A percentile compares a stretch with the other conserved stretches of the same genome.
phyloP scores from a whole-genome alignment of 2,797 vertebrate genomes.

The Ctenosaura bakeri region DNA sequence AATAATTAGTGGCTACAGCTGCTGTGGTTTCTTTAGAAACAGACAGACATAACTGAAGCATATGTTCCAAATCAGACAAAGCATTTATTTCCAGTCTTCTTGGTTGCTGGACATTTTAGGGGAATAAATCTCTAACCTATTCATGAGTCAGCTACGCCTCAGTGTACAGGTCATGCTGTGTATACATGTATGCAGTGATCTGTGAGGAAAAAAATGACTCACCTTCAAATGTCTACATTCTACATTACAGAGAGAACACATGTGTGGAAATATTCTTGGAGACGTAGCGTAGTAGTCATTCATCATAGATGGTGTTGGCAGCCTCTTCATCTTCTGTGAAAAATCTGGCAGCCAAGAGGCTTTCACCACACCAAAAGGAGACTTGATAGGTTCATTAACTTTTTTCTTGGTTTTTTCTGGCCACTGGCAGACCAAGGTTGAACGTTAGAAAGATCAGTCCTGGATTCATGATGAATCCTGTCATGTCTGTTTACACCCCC shows the following conservation, averaged over 20 bases:
- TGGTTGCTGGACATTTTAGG: not conserved
- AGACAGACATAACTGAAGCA: not conserved
- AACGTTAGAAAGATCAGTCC: slow-evolving; percentile 46
- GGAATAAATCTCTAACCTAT: not conserved
- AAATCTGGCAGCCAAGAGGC: slow-evolving; percentile 80
- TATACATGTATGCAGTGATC: slow-evolving; percentile 60
- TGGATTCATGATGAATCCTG: slow-evolving; percentile 62
- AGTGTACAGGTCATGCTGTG: slow-evolving; percentile 42
- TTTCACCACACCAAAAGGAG: slow-evolving; percentile 82
- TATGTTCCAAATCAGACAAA: not conserved
- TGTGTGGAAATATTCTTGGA: slow-evolving; percentile 94
- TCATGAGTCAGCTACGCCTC: not conserved
- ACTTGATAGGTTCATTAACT: slow-evolving; percentile 69
- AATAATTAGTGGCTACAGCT: not conserved
- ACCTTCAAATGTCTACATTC: slow-evolving; percentile 94
- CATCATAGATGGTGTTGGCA: slow-evolving; percentile 91
- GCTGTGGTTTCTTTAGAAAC: not conserved
- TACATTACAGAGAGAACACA: slow-evolving; percentile 96
- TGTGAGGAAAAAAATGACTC: slow-evolving; percentile 82
- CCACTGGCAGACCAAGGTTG: slow-evolving; percentile 49
- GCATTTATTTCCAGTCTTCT: not conserved
- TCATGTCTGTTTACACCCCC: slow-evolving; percentile 70
- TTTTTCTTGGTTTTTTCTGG: slow-evolving; percentile 67
- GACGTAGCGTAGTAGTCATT: slow-evolving; percentile 92
- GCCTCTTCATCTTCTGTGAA: slow-evolving; percentile 78